A percentile compares a stretch with the other conserved stretches of the same genome.
Conservation (phyloP, 2,113 vertebrate species). For the Sapayoa aenigma region DNA sequence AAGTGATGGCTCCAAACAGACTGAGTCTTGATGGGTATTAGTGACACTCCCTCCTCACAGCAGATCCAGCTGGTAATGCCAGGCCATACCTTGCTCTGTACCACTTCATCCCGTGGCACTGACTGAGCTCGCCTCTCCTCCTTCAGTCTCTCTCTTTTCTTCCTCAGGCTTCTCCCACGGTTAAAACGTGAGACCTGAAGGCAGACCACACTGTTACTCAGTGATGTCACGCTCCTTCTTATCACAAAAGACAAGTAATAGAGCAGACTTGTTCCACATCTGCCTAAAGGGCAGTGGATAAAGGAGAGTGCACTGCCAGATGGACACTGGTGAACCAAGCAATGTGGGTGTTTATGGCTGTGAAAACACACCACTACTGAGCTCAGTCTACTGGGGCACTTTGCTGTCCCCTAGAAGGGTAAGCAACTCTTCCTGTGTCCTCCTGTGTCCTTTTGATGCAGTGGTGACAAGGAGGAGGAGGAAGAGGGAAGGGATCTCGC, state of each 20-base stretch:
- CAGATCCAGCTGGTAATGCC: neutral
- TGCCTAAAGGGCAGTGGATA: rapidly evolving
- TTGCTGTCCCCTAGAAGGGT: neutral
- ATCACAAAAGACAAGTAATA: neutral
- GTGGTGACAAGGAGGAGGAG: neutral
- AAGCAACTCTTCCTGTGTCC: neutral
- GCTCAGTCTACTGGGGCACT: neutral
- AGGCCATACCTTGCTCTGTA: conserved; percentile 79
- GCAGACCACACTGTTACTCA: conserved; percentile 40
- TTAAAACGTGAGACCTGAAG: conserved; percentile 86
- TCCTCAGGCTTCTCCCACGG: conserved; percentile 90
- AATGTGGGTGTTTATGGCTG: neutral
- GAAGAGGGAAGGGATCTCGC: neutral
- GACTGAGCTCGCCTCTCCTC: conserved; percentile 93
- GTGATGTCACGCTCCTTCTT: neutral
- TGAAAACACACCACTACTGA: neutral
- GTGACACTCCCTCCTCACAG: neutral
- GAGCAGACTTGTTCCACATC: neutral
- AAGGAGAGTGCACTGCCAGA: neutral
- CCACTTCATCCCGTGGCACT: conserved; percentile 89
- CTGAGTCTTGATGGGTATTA: neutral
- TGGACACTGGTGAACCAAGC: neutral
- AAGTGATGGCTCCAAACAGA: neutral
- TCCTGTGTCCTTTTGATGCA: neutral
- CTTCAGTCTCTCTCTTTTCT: conserved; percentile 91